Percentiles rank a stretch among this genome's conserved stretches.
Evolutionary conservation across 2,888 invertebrate genomes (phyloP).

Genomic region (Polia nebulosa): DNA sequence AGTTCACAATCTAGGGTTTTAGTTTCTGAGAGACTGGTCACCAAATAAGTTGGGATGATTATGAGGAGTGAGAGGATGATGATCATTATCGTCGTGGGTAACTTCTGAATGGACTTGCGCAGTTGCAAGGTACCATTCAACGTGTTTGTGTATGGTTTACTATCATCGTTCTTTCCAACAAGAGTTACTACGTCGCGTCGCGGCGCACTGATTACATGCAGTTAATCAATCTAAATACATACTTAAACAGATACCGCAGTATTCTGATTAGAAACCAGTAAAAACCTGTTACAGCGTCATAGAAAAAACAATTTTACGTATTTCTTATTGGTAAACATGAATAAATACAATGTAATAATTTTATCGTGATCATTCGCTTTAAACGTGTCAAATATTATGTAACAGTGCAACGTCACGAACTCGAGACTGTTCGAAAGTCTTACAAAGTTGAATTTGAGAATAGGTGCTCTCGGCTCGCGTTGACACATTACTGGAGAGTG

Average conservation of each 20-base stretch:
- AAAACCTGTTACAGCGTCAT: neutral
- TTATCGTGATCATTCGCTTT: neutral
- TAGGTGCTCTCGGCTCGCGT: slow-evolving; percentile 70
- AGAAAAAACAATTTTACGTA: slow-evolving; percentile 4
- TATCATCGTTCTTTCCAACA: neutral
- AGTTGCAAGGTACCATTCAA: neutral
- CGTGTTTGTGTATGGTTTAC: neutral
- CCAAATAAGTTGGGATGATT: no score
- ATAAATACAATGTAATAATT: neutral
- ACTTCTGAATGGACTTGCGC: neutral
- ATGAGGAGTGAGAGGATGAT: no score
- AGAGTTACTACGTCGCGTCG: neutral
- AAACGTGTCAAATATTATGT: slow-evolving; percentile 24
- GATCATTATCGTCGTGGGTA: slow-evolving; percentile 3
- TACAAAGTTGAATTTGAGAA: slow-evolving; percentile 56
- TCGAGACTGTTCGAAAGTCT: slow-evolving; percentile 20
- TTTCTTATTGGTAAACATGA: neutral
- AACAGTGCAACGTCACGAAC: slow-evolving; percentile 17
- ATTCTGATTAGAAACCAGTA: slow-evolving; percentile 20
- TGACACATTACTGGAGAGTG: slow-evolving; percentile 90
- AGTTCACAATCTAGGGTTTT: no score
- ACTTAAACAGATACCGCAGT: neutral
- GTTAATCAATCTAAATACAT: slow-evolving; percentile 15
- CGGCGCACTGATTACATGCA: neutral
- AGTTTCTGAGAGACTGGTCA: no score